Evolutionary conservation across 1,140 invertebrate species (phyloP).

Genomic region (Drosophila quadrilineata): DNA sequence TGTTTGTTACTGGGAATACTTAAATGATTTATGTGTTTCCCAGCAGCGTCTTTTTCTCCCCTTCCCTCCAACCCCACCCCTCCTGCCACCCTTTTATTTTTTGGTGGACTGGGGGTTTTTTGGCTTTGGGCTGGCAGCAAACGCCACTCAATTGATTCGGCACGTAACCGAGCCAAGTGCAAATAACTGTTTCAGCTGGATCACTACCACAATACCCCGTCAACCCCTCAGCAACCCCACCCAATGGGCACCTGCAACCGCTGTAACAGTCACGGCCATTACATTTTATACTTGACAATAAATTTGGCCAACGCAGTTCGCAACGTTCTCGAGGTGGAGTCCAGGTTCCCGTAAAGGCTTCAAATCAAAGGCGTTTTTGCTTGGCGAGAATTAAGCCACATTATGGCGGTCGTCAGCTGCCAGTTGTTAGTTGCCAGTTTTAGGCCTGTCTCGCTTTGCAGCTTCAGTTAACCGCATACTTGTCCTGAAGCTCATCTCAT

Average conservation of each 20-base stretch:
- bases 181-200: conserved; percentile 72
- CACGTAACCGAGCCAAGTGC: conserved; percentile 72
- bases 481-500: too few relatives aligned
- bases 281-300: conserved; percentile 74
- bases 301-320: conserved; percentile 47
- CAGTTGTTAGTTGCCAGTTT: too few relatives aligned
- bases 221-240: not conserved
- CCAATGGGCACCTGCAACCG: not conserved
- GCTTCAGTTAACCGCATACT: conserved; percentile 57
- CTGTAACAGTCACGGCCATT: conserved; percentile 44
- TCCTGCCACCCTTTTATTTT: too few relatives aligned
- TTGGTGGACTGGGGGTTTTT: too few relatives aligned
- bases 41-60: conserved; percentile 11
- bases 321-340: conserved; percentile 10
- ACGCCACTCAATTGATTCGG: conserved; percentile 69
- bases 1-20: conserved; percentile 19
- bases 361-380: conserved; percentile 22
- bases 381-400: conserved; percentile 59
- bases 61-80: not conserved
- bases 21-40: conserved; percentile 66
- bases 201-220: not conserved
- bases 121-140: not conserved
- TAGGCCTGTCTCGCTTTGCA: not conserved
- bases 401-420: conserved; percentile 26
- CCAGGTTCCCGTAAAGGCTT: conserved; percentile 5